Conservation (phyloP, 2,888 invertebrate species). For the Clitarchus hookeri region DNA sequence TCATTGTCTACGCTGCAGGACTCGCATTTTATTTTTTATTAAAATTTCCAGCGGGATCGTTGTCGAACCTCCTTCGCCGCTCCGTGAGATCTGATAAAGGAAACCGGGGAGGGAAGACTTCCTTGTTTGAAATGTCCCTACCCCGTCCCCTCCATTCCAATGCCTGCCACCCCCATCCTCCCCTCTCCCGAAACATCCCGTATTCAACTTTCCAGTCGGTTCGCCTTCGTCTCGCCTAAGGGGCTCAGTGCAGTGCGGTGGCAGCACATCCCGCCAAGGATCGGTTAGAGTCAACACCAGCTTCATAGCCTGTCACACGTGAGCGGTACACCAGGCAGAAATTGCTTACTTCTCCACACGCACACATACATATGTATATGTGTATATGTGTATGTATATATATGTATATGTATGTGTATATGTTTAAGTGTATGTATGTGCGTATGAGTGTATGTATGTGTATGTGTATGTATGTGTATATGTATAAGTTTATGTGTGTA, state of each 20-base stretch:
- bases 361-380: no score
- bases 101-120: neutral
- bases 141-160: neutral
- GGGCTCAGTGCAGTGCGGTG: neutral
- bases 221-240: neutral
- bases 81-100: neutral
- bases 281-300: slow-evolving; percentile 4
- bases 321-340: neutral
- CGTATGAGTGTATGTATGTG: no score
- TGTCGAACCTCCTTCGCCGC: neutral
- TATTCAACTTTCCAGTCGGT: neutral
- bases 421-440: no score
- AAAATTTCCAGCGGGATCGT: neutral
- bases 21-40: neutral
- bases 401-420: no score
- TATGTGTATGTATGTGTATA: no score
- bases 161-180: neutral
- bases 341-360: neutral
- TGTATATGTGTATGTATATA: no score
- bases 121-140: neutral
- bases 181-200: neutral
- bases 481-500: no score
- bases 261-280: neutral
- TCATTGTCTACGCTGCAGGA: neutral
- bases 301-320: neutral